phyloP scores from a whole-genome alignment of 2,797 vertebrate genomes.

The Dendrocincla fuliginosa region DNA sequence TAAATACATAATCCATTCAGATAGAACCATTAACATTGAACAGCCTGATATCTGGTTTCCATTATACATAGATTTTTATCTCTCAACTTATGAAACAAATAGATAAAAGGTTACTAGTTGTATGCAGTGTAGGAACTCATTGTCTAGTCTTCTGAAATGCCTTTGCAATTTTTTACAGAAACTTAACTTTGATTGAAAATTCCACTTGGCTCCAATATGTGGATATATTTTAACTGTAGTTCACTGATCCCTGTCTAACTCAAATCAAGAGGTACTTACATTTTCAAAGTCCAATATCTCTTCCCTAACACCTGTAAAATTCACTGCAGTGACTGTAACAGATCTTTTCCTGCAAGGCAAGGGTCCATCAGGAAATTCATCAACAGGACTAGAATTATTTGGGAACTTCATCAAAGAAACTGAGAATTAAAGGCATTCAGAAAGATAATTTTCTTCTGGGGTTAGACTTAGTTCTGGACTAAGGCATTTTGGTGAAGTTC shows the following conservation, averaged over 20 bases:
- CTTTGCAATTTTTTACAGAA: background rate
- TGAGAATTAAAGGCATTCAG: background rate
- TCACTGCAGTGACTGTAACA: background rate
- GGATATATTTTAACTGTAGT: background rate
- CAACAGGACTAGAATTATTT: background rate
- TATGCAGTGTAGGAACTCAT: background rate
- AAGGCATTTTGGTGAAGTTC: background rate
- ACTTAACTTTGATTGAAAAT: background rate
- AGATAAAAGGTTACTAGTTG: background rate
- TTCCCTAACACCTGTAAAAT: background rate
- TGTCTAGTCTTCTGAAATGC: background rate
- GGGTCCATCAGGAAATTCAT: background rate
- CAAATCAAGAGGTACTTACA: background rate
- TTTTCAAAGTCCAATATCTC: background rate
- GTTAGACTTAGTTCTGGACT: background rate
- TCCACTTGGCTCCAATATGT: background rate
- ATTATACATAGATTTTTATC: background rate
- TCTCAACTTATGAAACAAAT: background rate
- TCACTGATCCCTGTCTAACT: background rate
- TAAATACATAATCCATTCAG: background rate
- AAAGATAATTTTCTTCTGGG: background rate
- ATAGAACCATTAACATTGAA: background rate
- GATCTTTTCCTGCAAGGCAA: background rate
- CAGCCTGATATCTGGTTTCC: background rate
- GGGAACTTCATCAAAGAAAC: background rate